Evolutionary conservation across 2,888 invertebrate species (phyloP), one percentile per base, ranked within the genome.

Genomic region (Acleris holmiana): DNA sequence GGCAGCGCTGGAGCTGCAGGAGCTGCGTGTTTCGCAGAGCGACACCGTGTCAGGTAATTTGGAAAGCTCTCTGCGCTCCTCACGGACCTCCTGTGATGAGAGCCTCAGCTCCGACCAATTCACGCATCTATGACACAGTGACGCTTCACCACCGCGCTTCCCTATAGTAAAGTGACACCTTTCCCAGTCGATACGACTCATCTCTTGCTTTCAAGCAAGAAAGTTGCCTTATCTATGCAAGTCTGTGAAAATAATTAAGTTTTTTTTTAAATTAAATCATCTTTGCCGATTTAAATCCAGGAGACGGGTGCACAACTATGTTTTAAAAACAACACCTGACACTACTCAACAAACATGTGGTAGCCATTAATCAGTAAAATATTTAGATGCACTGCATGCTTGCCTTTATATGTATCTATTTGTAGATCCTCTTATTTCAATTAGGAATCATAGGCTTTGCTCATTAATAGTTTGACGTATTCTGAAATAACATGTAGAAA

Each of bases 31-130:
- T 68, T 92, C 89, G 66, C 94, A 89, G 78, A 93, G 93, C 79
- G 94, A 94, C 77, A 94, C 94, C 72, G 91, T 94, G 70, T 94
- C 94, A 84, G 94, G 94, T 84, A 94, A 93, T 80, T 93, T 94
- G 83, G 89, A 88, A 75, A 85, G 84, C 73, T 82, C 85, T 59
- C 86, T 91, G 81, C 87, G 92, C 81, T 89, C 91, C 73, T 93
- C 94, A 79, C 86, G 86, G 70, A 88, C 91, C 76, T 90, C 91
- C 71, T 92, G 91, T 44, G 78, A 80, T 66, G 91, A 86, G 67
- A 89, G 88, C 69, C 75, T 91, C 59, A 82, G 78, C 76, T 91
- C 91, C 19, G 82, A 88, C 74, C 84, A 86, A 68, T 85, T 90
- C 78, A 92, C 91, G 64, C 89, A 89, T 81, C 83, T 90, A 71